Percentiles rank a stretch among this genome's conserved stretches.
Conservation (phyloP, 2,113 vertebrate genomes). For the Syngnathus scovelli region DNA sequence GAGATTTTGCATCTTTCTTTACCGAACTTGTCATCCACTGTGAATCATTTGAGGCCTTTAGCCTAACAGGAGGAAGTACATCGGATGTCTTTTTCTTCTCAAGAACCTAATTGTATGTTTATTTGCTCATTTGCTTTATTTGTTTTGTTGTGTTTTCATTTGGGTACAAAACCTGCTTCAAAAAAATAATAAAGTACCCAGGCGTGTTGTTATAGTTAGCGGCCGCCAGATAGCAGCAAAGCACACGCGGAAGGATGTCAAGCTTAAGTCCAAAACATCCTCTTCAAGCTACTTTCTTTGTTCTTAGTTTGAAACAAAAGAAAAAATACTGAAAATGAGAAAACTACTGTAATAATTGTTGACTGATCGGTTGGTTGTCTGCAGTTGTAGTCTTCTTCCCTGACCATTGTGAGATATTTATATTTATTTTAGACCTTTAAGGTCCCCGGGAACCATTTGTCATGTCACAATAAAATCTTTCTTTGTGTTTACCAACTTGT, state of each 20-base stretch:
- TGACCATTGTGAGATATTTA: neutral
- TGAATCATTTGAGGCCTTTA: conserved; percentile 1
- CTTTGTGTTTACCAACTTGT: neutral
- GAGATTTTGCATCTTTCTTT: neutral
- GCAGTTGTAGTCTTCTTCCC: neutral
- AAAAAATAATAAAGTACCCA: neutral
- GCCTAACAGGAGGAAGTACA: neutral
- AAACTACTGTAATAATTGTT: conserved; percentile 2
- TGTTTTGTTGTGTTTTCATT: neutral
- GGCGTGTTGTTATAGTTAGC: neutral
- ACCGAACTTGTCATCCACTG: neutral
- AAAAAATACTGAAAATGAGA: neutral
- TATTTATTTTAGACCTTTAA: neutral
- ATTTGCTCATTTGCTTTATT: neutral
- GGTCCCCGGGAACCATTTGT: neutral
- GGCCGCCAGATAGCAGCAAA: conserved; percentile 6
- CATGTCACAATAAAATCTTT: neutral
- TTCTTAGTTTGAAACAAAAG: neutral
- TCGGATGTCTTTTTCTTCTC: neutral
- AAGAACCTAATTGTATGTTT: neutral
- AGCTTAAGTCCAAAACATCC: neutral
- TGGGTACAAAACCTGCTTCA: neutral
- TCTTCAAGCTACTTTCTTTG: neutral
- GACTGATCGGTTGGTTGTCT: neutral
- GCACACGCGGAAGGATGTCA: neutral